A percentile compares a stretch with the other conserved stretches of the same genome.
Conservation (phyloP, 2,888 invertebrate species). For the Anaspis maculata region DNA sequence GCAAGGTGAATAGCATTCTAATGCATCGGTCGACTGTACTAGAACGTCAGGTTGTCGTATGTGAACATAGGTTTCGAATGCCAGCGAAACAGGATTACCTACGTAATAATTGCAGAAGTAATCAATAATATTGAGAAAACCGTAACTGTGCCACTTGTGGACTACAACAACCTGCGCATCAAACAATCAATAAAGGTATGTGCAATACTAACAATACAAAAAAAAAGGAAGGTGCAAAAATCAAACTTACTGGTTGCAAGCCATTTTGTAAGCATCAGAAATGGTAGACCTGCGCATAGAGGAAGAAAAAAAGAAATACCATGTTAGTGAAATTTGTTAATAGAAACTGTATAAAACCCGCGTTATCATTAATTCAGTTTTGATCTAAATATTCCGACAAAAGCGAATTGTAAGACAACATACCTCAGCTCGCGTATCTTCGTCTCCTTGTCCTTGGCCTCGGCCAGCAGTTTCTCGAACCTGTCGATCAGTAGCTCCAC, state of each 20-base stretch:
- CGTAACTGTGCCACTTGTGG: too few relatives aligned
- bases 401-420: conserved; percentile 21
- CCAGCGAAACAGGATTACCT: too few relatives aligned
- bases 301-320: conserved; percentile 22
- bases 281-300: conserved; percentile 46
- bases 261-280: conserved; percentile 49
- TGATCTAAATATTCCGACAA: neutral
- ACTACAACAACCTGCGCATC: too few relatives aligned
- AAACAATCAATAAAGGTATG: too few relatives aligned
- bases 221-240: conserved; percentile 3
- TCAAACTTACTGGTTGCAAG: conserved; percentile 51
- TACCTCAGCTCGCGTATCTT: conserved; percentile 73
- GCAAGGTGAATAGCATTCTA: too few relatives aligned
- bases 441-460: conserved; percentile 66
- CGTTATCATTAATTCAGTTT: too few relatives aligned
- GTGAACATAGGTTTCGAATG: too few relatives aligned
- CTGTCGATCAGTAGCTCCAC: conserved; percentile 57
- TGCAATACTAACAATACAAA: too few relatives aligned
- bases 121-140: too few relatives aligned
- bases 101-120: too few relatives aligned
- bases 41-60: too few relatives aligned
- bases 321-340: conserved; percentile 30
- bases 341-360: conserved; percentile 20
- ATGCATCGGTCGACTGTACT: too few relatives aligned
- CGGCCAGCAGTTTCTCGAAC: conserved; percentile 60